A percentile compares a stretch with the other conserved stretches of the same genome.
Evolutionary conservation across 37 sponge, comb jelly and placozoan genomes (phyloP).

Genomic region (Theonella swinhoei): DNA sequence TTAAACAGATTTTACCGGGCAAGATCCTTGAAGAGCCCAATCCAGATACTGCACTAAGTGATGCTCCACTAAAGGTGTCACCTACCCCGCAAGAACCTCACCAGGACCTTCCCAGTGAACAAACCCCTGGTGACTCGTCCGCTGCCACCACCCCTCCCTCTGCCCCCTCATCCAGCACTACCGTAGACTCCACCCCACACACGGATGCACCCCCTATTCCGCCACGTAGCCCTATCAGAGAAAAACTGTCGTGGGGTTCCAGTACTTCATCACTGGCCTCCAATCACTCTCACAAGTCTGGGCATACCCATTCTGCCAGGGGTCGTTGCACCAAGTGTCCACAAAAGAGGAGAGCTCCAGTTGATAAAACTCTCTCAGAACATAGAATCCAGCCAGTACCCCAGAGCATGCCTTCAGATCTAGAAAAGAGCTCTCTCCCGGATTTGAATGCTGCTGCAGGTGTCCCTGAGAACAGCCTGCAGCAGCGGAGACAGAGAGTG

Average conservation of each 20-base stretch:
- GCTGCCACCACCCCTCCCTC: background rate
- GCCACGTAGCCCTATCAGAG: slow-evolving; percentile 43
- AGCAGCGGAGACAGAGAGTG: slow-evolving; percentile 8
- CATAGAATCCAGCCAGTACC: background rate
- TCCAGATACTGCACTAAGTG: background rate
- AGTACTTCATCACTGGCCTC: slow-evolving; percentile 33
- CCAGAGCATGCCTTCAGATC: background rate
- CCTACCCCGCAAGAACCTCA: background rate
- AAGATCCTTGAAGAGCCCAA: background rate
- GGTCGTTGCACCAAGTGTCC: slow-evolving; percentile 20
- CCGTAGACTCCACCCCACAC: background rate
- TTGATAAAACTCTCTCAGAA: slow-evolving; percentile 42
- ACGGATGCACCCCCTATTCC: slow-evolving; percentile 37
- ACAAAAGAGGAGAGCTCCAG: slow-evolving; percentile 2
- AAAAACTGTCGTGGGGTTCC: background rate
- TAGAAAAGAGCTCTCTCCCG: slow-evolving; percentile 26
- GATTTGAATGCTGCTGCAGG: slow-evolving; percentile 26
- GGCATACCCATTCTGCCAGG: background rate
- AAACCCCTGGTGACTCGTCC: too few species aligned
- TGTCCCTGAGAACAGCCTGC: slow-evolving; percentile 20
- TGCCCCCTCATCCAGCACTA: background rate
- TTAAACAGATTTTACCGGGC: background rate
- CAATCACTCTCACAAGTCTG: background rate
- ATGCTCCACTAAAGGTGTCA: too few species aligned
- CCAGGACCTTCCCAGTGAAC: background rate